Evolutionary conservation across 2,113 vertebrate genomes (phyloP).

Genomic region (Tinamus guttatus): DNA sequence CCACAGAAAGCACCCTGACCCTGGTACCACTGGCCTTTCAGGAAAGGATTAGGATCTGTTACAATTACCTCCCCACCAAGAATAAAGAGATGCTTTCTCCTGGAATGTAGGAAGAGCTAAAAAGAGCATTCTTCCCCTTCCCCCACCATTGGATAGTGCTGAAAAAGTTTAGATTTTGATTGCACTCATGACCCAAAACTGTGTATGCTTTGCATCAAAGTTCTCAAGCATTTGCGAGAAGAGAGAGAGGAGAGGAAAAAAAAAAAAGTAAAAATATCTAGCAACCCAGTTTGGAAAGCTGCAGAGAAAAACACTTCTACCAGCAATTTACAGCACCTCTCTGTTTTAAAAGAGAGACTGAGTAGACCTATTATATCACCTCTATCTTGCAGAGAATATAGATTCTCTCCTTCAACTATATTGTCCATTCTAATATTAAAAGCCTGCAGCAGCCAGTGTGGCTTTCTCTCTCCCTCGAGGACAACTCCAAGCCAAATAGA

Average conservation of each 20-base stretch:
- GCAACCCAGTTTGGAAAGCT: neutral
- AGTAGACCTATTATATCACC: fast-evolving
- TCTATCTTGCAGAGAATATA: neutral
- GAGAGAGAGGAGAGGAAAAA: neutral
- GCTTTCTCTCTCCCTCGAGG: neutral
- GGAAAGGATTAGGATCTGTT: neutral
- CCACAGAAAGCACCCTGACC: neutral
- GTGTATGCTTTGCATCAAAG: fast-evolving
- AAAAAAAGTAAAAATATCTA: neutral
- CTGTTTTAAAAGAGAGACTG: neutral
- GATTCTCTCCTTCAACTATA: neutral
- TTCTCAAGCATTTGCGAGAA: neutral
- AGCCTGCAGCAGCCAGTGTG: neutral
- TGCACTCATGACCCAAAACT: neutral
- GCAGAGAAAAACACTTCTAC: neutral
- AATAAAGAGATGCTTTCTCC: neutral
- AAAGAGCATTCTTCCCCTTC: neutral
- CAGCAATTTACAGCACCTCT: fast-evolving
- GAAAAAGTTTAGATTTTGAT: neutral
- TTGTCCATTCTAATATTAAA: neutral
- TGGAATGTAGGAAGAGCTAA: neutral
- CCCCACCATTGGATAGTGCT: neutral
- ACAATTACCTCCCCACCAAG: neutral
- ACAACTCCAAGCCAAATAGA: neutral
- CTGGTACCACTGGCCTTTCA: neutral